Conservation (phyloP, 2,888 invertebrate species). For the Pyrocoelia pectoralis region DNA sequence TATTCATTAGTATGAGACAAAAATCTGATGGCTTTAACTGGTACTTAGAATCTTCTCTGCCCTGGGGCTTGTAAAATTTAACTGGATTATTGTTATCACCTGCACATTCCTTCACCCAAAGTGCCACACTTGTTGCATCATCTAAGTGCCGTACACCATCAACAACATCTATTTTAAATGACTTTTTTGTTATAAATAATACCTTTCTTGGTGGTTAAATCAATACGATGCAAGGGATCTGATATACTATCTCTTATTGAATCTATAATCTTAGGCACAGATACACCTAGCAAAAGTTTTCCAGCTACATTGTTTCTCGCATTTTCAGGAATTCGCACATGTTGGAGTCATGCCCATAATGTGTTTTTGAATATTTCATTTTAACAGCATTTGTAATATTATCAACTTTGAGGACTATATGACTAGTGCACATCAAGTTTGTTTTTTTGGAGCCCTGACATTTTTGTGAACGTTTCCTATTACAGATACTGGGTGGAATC, state of each 20-base stretch:
- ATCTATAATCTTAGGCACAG: background rate
- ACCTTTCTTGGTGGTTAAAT: background rate
- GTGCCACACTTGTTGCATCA: constrained; percentile 5
- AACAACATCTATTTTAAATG: background rate
- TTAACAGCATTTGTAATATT: background rate
- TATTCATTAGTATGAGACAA: background rate
- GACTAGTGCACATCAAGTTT: background rate
- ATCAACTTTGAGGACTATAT: background rate
- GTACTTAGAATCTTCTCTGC: background rate
- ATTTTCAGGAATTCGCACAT: background rate
- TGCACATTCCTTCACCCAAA: background rate
- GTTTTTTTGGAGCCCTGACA: background rate
- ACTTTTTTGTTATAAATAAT: background rate
- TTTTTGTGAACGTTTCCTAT: background rate
- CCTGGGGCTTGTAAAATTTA: background rate
- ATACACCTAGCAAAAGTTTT: background rate
- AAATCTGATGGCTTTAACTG: background rate
- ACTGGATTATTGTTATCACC: background rate
- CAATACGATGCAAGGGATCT: background rate
- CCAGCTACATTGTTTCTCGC: background rate
- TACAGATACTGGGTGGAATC: background rate
- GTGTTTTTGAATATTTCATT: background rate
- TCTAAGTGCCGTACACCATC: background rate
- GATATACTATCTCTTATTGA: background rate
- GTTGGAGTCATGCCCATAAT: constrained; percentile 3